phyloP scores from a whole-genome alignment of 2,888 invertebrate species.

The Tuta absoluta region DNA sequence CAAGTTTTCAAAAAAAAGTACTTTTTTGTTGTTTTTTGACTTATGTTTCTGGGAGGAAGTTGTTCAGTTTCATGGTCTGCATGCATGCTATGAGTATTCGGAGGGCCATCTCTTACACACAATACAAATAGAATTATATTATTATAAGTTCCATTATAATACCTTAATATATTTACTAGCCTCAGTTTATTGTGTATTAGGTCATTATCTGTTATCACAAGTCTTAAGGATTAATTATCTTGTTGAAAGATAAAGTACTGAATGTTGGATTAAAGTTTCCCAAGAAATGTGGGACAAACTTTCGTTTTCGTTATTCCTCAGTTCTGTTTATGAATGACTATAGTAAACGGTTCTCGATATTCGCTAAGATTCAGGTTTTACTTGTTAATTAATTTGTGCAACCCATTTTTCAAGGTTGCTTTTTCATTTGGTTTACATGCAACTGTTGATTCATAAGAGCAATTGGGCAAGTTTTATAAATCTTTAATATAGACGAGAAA shows the following conservation, averaged over 20 bases:
- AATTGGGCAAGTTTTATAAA: not conserved
- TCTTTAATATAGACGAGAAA: not conserved
- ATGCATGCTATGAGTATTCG: too few relatives aligned
- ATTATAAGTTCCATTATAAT: too few relatives aligned
- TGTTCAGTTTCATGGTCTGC: too few relatives aligned
- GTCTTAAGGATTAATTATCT: conserved; percentile 3
- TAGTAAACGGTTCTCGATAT: not conserved
- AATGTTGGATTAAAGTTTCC: not conserved
- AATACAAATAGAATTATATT: too few relatives aligned
- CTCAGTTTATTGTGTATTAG: not conserved
- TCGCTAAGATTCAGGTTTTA: not conserved
- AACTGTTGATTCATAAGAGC: not conserved
- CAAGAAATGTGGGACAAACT: not conserved
- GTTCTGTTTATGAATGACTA: not conserved
- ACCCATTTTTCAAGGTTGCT: conserved; percentile 23
- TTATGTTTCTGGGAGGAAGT: too few relatives aligned
- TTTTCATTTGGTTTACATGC: not conserved
- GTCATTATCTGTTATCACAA: not conserved
- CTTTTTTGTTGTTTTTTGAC: too few relatives aligned
- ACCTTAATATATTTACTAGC: not conserved
- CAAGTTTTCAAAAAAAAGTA: too few relatives aligned
- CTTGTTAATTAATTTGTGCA: conserved; percentile 3
- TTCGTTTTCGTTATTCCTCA: not conserved
- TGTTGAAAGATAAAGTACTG: not conserved
- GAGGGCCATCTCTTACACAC: too few relatives aligned